Evolutionary conservation across 2,797 vertebrate species (phyloP), one percentile per base, ranked within the genome.

Genomic region (Falco columbarius): DNA sequence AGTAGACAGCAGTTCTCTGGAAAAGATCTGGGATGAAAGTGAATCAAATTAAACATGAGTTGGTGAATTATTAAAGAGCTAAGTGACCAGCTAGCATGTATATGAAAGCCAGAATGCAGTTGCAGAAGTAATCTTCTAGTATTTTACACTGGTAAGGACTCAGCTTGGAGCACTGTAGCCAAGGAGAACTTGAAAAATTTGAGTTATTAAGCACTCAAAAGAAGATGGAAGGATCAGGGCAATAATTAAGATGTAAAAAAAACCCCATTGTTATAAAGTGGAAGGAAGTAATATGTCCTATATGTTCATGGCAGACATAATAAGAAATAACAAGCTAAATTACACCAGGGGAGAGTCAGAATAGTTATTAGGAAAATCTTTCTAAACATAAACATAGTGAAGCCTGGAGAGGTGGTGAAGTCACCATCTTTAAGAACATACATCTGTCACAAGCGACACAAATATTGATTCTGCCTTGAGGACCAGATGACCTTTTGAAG

Each of bases 41-140:
- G 70, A 70, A 90, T 90, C 55, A 86, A 84, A 84, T 94, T 86
- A 90, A 94, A 70, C 9, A 32, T 58, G 38, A 90, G 22, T 16
- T 81, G 46, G 68, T 92, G 73, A 86, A 84, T 81, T 92, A 92
- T 89, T 95, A 75, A 94, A 93, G 86, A 66, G 80, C 15, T 81
- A 83, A 86, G 24, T 75, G 58, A 62, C 30, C 66, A 63, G 30
- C 34, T 70, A 90, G 54, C 51, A 62, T 81, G 32, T 47, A 26
- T 65, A 86, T 65, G 54, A 81, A 86, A 92, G 81, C 11, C 51
- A 90, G 76, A 75, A 93, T 24, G 16, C 34, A 90, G 80, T 13
- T 81, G 81, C 46, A 93, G 62, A 79, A 86, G 24, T 75, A 77
- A 56, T 83, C 26, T 83, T 95, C 61, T 54, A 74, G 38, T 72